Evolutionary conservation across 2,113 vertebrate species (phyloP).

Genomic region (Symphodus melops): DNA sequence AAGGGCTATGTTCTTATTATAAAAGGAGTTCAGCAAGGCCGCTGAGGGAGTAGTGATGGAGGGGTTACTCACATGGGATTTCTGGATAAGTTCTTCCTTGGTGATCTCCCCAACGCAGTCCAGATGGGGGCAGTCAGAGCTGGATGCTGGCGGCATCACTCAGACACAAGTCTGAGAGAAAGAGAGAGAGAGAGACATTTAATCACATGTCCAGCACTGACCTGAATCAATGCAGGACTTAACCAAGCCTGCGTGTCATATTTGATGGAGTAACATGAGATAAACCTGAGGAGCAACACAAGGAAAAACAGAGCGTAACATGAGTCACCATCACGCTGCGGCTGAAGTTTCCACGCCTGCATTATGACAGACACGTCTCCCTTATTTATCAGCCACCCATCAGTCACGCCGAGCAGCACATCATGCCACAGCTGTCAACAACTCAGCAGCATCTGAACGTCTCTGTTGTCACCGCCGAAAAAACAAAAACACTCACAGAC

Average conservation of each 20-base stretch:
- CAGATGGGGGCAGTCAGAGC: constrained; percentile 92
- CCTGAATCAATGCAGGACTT: not conserved
- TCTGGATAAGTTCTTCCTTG: constrained; percentile 97
- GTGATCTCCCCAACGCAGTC: constrained; percentile 98
- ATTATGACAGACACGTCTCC: constrained; percentile 34
- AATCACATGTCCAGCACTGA: not conserved
- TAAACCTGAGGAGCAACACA: constrained; percentile 1
- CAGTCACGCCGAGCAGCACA: not conserved
- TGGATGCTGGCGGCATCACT: constrained; percentile 84
- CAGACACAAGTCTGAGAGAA: constrained; percentile 39
- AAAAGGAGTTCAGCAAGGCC: not conserved
- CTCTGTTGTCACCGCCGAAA: constrained; percentile 5
- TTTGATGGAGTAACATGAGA: not conserved
- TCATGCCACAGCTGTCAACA: constrained; percentile 20
- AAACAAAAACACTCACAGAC: not conserved
- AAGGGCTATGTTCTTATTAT: not conserved
- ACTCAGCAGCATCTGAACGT: constrained; percentile 2
- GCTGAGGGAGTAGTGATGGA: not conserved
- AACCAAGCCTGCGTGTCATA: not conserved
- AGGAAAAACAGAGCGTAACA: constrained; percentile 20
- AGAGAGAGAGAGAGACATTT: constrained; percentile 2
- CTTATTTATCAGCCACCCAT: constrained; percentile 20
- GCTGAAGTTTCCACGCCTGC: not conserved
- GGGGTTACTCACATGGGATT: constrained; percentile 92
- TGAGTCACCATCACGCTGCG: constrained; percentile 9